Evolutionary conservation across 1,140 invertebrate genomes (phyloP).

Genomic region (Trichogramma pretiosum): DNA sequence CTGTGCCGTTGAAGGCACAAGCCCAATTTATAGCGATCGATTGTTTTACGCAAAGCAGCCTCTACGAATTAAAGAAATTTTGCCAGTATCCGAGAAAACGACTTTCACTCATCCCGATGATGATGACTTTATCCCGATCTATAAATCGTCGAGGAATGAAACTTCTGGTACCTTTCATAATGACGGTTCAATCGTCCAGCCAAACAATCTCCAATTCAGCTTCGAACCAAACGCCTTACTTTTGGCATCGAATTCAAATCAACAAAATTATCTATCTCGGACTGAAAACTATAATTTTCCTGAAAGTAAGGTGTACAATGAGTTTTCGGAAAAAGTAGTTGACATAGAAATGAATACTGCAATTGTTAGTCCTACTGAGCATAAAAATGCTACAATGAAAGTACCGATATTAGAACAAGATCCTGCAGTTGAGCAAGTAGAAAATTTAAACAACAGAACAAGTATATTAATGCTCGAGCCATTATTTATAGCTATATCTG

Average conservation of each 20-base stretch:
- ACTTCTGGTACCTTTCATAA: slow-evolving; percentile 30
- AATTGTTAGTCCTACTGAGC: too few relatives aligned
- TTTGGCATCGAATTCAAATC: too few relatives aligned
- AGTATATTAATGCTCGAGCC: slow-evolving; percentile 46
- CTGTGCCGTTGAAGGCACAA: too few relatives aligned
- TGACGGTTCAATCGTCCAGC: slow-evolving; percentile 4
- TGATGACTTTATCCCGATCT: slow-evolving; percentile 30
- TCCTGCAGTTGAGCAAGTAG: too few relatives aligned
- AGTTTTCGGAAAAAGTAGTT: too few relatives aligned
- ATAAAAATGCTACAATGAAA: too few relatives aligned
- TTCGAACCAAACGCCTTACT: slow-evolving; percentile 24
- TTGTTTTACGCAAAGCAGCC: slow-evolving; percentile 29
- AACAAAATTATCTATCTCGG: too few relatives aligned
- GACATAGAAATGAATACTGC: too few relatives aligned
- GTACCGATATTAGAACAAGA: too few relatives aligned
- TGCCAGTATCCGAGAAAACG: slow-evolving; percentile 20
- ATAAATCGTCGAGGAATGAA: slow-evolving; percentile 26
- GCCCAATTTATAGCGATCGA: slow-evolving; percentile 36
- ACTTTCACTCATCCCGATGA: slow-evolving; percentile 20
- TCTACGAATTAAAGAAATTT: slow-evolving; percentile 25
- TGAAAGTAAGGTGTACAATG: too few relatives aligned
- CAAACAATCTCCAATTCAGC: slow-evolving; percentile 21
- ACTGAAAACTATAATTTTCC: too few relatives aligned
- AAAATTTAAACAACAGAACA: slow-evolving; percentile 26
- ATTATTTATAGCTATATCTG: too few relatives aligned